Evolutionary conservation across 2,797 vertebrate genomes (phyloP).

Genomic region (Pampus argenteus): DNA sequence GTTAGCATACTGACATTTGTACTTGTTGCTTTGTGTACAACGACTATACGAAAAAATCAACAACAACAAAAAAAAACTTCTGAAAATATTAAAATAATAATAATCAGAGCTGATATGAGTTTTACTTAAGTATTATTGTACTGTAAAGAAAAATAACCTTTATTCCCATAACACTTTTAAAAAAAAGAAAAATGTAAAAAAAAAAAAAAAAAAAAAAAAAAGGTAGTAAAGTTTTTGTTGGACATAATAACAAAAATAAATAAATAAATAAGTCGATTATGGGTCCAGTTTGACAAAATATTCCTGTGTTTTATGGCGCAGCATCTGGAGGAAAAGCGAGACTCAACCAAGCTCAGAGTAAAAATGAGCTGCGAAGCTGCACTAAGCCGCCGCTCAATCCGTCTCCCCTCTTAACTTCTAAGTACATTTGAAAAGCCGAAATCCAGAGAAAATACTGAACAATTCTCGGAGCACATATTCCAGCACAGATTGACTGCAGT

Average conservation of each 20-base stretch:
- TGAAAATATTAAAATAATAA: too few relatives aligned
- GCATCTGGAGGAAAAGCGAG: slow-evolving; percentile 43
- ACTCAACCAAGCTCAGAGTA: slow-evolving; percentile 44
- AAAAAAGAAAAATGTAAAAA: slow-evolving; percentile 6
- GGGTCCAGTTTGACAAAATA: slow-evolving; percentile 31
- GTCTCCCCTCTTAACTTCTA: slow-evolving; percentile 47
- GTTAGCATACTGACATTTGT: too few relatives aligned
- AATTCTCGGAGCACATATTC: slow-evolving; percentile 5
- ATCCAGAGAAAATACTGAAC: slow-evolving; percentile 46
- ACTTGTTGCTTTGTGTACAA: too few relatives aligned
- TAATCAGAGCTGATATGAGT: slow-evolving; percentile 37
- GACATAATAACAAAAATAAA: slow-evolving; percentile 23
- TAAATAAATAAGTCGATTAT: slow-evolving; percentile 21
- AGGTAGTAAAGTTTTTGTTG: slow-evolving; percentile 10
- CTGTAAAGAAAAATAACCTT: not conserved
- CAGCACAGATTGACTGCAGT: slow-evolving; percentile 7
- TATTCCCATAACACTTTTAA: slow-evolving; percentile 24
- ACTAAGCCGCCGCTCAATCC: slow-evolving; percentile 50
- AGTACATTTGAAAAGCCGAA: slow-evolving; percentile 39
- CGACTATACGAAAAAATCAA: too few relatives aligned
- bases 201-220: slow-evolving; percentile 14
- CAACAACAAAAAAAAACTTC: too few relatives aligned
- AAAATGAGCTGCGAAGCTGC: slow-evolving; percentile 40
- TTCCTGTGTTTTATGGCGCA: slow-evolving; percentile 35
- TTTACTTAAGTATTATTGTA: slow-evolving; percentile 16